A percentile compares a stretch with the other conserved stretches of the same genome.
Conservation (phyloP, 2,888 invertebrate genomes). For the Physocephala rufipes region DNA sequence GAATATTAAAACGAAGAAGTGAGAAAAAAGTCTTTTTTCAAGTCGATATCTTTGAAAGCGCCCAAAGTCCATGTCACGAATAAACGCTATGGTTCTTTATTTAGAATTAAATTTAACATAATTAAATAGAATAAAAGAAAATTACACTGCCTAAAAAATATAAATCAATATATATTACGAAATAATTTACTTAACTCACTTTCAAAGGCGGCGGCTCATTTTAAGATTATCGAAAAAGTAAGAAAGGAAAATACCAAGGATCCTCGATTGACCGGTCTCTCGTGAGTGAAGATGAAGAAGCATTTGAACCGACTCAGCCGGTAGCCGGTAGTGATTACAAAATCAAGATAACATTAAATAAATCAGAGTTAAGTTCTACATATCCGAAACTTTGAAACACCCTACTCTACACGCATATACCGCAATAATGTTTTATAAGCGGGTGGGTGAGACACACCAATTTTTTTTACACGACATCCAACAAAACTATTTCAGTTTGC, state of each 20-base stretch:
- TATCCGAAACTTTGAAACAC: not conserved
- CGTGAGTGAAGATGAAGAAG: constrained; percentile 21
- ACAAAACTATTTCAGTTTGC: no score
- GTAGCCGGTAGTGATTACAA: constrained; percentile 15
- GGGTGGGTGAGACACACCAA: not conserved
- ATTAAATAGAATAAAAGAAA: constrained; percentile 5
- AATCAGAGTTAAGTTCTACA: not conserved
- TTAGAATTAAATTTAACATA: no score
- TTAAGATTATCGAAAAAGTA: constrained; percentile 7
- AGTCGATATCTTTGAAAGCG: no score
- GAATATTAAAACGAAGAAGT: not conserved
- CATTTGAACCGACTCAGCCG: constrained; percentile 8
- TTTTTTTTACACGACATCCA: constrained; percentile 21
- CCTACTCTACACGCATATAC: not conserved
- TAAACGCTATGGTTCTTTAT: no score
- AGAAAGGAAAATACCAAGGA: not conserved
- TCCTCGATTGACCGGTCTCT: constrained; percentile 23
- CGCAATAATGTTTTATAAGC: not conserved
- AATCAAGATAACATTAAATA: constrained; percentile 25
- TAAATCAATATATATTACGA: no score
- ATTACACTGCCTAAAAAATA: not conserved
- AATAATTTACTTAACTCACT: no score
- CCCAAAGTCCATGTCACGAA: no score
- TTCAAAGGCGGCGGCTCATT: not conserved
- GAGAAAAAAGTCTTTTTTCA: constrained; percentile 6